These are phyloP conservation scores for Iphiclides podalirius DNA, from an alignment of 2,888 invertebrate species.

Conservation along the genomic window DNA sequence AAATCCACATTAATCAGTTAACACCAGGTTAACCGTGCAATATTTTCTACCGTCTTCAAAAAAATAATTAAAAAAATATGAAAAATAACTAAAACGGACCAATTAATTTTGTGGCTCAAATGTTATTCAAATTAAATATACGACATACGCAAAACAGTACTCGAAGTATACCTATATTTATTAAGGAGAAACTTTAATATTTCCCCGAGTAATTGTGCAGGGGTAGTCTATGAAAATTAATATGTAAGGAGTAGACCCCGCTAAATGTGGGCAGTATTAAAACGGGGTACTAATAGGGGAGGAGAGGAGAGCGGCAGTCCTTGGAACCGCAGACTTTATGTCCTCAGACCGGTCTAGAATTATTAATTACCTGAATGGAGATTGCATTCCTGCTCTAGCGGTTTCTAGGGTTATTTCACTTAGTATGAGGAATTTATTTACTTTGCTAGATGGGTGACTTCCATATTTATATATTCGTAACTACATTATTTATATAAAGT, in stretches of 20 bases:
- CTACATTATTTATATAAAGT: no score
- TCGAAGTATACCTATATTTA: no score
- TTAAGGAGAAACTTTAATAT: slow-evolving; percentile 17
- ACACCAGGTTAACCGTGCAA: no score
- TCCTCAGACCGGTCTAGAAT: slow-evolving; percentile 72
- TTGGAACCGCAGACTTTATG: slow-evolving; percentile 71
- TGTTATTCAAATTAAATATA: no score
- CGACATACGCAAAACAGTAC: no score
- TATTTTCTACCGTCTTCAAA: no score
- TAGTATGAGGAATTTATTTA: slow-evolving; percentile 20
- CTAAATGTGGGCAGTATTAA: slow-evolving; percentile 71
- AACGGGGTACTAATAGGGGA: slow-evolving; percentile 64
- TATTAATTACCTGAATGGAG: slow-evolving; percentile 75
- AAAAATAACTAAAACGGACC: no score
- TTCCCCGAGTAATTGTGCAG: slow-evolving; percentile 31
- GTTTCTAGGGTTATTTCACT: slow-evolving; percentile 40
- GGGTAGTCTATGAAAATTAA: slow-evolving; percentile 56
- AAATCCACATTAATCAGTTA: no score
- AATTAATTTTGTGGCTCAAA: no score
- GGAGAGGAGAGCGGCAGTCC: slow-evolving; percentile 44
- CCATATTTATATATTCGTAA: no score
- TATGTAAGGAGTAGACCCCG: slow-evolving; percentile 63
- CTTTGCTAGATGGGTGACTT: background rate
- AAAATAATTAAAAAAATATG: no score
- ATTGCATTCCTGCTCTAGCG: slow-evolving; percentile 67